Percentiles rank a stretch among this genome's conserved stretches.
These are phyloP conservation scores for Pristionchus arcanus DNA, from an alignment of 2,888 invertebrate genomes.

Conservation along the genomic window DNA sequence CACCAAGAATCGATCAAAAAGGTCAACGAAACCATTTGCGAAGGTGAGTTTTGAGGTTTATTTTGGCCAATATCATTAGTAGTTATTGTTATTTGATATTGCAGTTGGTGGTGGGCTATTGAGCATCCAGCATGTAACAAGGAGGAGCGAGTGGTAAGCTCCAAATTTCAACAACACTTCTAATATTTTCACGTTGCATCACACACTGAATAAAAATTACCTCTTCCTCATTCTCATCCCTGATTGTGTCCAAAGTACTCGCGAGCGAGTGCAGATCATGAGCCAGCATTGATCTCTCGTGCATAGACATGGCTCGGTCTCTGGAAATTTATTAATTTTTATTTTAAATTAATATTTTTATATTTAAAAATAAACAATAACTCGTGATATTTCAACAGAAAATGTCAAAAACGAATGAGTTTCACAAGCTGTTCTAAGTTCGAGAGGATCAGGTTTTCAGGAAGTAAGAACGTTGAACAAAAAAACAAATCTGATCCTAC, in stretches of 20 bases:
- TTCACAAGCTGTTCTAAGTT: background rate
- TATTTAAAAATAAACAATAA: background rate
- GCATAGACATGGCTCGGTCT: conserved; percentile 51
- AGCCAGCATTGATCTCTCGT: conserved; percentile 50
- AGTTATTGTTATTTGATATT: background rate
- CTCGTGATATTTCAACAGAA: too few relatives aligned
- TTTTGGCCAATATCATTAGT: too few relatives aligned
- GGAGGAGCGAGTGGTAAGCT: background rate
- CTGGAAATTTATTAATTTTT: background rate
- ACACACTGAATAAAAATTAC: background rate
- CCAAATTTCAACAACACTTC: too few relatives aligned
- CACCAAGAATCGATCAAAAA: too few relatives aligned
- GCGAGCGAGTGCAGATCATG: background rate
- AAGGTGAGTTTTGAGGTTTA: too few relatives aligned
- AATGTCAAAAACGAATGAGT: background rate
- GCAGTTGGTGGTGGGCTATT: background rate
- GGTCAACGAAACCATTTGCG: too few relatives aligned
- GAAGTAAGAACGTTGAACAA: background rate
- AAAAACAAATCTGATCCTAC: too few relatives aligned
- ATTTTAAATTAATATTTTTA: background rate
- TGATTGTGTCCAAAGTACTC: conserved; percentile 5
- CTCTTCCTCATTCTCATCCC: conserved; percentile 29
- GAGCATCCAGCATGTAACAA: background rate
- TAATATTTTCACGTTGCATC: too few relatives aligned
- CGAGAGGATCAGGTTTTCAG: background rate